Evolutionary conservation across 2,797 vertebrate species (phyloP).

Genomic region (Limosa lapponica): DNA sequence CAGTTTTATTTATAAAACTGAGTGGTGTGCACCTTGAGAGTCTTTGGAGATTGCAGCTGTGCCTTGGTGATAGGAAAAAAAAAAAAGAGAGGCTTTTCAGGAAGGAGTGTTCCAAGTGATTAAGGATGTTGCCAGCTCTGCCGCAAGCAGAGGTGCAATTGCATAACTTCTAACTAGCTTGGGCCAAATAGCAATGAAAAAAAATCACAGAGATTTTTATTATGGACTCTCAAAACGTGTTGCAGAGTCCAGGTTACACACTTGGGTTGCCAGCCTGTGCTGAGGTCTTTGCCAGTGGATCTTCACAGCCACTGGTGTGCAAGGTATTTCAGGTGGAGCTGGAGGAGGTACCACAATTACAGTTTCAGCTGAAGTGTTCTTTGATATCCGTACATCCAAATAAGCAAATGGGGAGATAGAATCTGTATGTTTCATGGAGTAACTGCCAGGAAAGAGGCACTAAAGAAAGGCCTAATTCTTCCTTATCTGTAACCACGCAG

Average conservation of each 20-base stretch:
- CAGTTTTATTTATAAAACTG: background rate
- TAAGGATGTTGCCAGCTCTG: background rate
- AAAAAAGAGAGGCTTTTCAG: background rate
- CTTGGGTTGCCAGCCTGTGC: background rate
- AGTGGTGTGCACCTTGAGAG: background rate
- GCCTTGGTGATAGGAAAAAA: background rate
- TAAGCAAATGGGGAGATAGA: background rate
- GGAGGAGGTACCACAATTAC: background rate
- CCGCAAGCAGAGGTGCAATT: background rate
- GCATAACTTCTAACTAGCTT: background rate
- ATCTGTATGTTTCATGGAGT: background rate
- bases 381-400: background rate
- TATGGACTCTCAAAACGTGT: background rate
- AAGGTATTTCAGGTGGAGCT: background rate
- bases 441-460: background rate
- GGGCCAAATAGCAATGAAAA: background rate
- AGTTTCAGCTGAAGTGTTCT: background rate
- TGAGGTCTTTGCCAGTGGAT: background rate
- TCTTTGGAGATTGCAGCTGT: background rate
- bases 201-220: background rate
- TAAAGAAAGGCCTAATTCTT: constrained; percentile 15
- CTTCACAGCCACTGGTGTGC: background rate
- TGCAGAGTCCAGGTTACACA: background rate
- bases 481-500: constrained; percentile 15
- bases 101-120: background rate